Base-by-base conservation (phyloP, 2,888 invertebrate species). In the Noctua fimbriata region DNA sequence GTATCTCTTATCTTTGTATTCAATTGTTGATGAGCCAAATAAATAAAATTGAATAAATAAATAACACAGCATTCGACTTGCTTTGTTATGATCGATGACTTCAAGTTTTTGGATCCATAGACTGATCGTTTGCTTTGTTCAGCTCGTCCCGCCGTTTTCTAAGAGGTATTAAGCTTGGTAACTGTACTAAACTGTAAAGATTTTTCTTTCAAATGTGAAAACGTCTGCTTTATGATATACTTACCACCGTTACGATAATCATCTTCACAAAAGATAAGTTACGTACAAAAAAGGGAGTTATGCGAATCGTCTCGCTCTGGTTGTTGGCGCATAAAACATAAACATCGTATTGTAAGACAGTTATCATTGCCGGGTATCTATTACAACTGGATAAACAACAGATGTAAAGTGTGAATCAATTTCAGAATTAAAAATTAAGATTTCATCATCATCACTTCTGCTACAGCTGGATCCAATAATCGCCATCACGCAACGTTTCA, bases 261-360 rank as follows among this genome's bases (percentile, higher is more conserved):
- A 55, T 18, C 14, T 21, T 2, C 18, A 60, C 41, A 60, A 55
- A 79, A 72, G 21, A 82, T 72, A 69, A 69, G 60, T 76, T 58
- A 63, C 66, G n/a, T 44, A 60, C 73, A 84, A 76, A 81, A 79
- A 84, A 82, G 66, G 66, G 55, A 78, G 79, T 82, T 78, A 85
- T 81, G 82, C 58, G 80, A 70, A 81, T 67, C 44, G 72, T 72
- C 28, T 55, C 77, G 87, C 84, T 87, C 88, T 88, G 73, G 6
- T 88, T 87, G 44, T 52, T 63, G 0, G 32, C 49, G 74, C 49
- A 58, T 73, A 60, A 47, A 76, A 80, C 66, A 28, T 75, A 69
- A 84, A 65, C 74, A 72, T 84, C n/a, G 28, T 85, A 70, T 52
- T 67, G 47, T 75, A 21, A 76, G 65, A 55, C 28, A 41, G 66